phyloP scores from a whole-genome alignment of 1,140 invertebrate genomes.

The Acromyrmex echinatior region DNA sequence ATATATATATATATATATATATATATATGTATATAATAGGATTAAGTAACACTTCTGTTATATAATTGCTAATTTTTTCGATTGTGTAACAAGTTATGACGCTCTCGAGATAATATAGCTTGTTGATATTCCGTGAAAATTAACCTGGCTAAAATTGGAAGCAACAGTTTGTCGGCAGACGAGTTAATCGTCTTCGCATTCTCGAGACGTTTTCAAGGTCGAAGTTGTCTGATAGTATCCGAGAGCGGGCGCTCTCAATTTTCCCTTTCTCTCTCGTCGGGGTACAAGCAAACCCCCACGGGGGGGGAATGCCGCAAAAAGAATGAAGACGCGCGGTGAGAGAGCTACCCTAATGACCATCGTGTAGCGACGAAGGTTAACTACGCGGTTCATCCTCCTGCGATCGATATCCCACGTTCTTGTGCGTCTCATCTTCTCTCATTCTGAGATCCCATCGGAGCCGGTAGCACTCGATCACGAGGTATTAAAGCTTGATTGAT shows the following conservation, averaged over 20 bases:
- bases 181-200: conserved; percentile 54
- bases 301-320: conserved; percentile 32
- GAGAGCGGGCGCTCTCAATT: conserved; percentile 14
- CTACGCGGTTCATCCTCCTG: conserved; percentile 47
- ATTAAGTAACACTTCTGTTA: background rate
- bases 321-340: conserved; percentile 46
- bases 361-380: conserved; percentile 64
- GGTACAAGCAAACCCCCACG: conserved; percentile 29
- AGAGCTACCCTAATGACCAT: conserved; percentile 63
- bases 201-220: conserved; percentile 56
- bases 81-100: background rate
- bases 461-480: conserved; percentile 60
- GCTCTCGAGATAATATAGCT: background rate
- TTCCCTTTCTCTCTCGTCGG: conserved; percentile 40
- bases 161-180: conserved; percentile 58
- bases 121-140: background rate
- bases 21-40: too few relatives aligned
- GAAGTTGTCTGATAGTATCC: conserved; percentile 49
- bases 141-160: conserved; percentile 45
- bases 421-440: conserved; percentile 25
- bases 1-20: too few relatives aligned
- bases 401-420: conserved; percentile 64
- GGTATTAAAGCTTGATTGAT: conserved; percentile 61
- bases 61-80: background rate
- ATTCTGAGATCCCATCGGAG: conserved; percentile 40